These are phyloP conservation scores for Pleuronectes platessa DNA, from an alignment of 2,113 vertebrate species.

Conservation along the genomic window DNA sequence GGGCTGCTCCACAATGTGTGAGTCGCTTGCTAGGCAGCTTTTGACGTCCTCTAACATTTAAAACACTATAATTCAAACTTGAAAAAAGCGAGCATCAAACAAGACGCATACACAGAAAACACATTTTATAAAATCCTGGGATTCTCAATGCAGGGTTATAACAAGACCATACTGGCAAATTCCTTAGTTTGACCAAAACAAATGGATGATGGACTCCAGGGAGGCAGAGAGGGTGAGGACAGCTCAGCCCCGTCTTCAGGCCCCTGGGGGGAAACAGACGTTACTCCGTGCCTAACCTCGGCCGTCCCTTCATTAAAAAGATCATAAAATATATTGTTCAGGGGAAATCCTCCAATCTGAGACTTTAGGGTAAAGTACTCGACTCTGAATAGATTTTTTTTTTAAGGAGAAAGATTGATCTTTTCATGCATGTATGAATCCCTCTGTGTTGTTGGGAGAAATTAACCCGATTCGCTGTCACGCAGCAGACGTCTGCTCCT, in stretches of 20 bases:
- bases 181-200: too few relatives aligned
- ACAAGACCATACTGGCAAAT: too few relatives aligned
- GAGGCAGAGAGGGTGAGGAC: not conserved
- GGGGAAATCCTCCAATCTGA: not conserved
- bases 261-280: slow-evolving; percentile 5
- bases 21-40: too few relatives aligned
- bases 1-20: too few relatives aligned
- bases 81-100: not conserved
- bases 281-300: not conserved
- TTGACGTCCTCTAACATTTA: too few relatives aligned
- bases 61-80: not conserved
- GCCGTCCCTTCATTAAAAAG: not conserved
- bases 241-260: not conserved
- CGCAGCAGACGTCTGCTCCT: slow-evolving; percentile 1
- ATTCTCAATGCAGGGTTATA: not conserved
- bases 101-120: not conserved
- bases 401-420: not conserved
- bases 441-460: not conserved
- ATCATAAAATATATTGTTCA: slow-evolving; percentile 4
- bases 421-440: not conserved
- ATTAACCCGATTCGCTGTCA: not conserved
- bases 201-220: not conserved
- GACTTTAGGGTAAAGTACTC: not conserved
- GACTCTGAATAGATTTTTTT: not conserved
- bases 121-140: not conserved